Evolutionary conservation across 2,888 invertebrate species (phyloP).

Genomic region (Nomada ruficornis): DNA sequence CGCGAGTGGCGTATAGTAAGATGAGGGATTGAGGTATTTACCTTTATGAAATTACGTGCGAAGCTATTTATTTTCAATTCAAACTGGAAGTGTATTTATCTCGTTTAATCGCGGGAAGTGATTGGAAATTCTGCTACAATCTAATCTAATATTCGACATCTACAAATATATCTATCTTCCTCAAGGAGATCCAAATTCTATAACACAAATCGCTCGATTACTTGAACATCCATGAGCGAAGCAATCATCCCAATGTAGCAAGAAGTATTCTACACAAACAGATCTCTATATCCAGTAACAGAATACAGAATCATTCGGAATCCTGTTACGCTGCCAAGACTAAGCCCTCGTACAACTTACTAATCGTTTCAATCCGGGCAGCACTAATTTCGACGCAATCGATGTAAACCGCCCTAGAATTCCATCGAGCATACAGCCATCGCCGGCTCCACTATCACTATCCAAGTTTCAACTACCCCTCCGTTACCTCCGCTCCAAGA

Average conservation of each 20-base stretch:
- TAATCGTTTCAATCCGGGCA: constrained; percentile 9
- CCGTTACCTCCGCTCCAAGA: not conserved
- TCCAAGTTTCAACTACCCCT: not conserved
- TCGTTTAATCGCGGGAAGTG: too few relatives aligned
- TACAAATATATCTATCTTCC: too few relatives aligned
- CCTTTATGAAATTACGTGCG: too few relatives aligned
- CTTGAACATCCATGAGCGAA: too few relatives aligned
- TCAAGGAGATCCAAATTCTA: too few relatives aligned
- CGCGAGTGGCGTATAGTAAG: too few relatives aligned
- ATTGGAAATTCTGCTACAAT: too few relatives aligned
- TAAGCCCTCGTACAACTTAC: not conserved
- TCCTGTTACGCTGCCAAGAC: not conserved
- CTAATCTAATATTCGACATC: too few relatives aligned
- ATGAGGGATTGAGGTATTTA: too few relatives aligned
- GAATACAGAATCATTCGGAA: not conserved
- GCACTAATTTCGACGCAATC: constrained; percentile 19
- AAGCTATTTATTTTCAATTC: too few relatives aligned
- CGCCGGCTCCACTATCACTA: not conserved
- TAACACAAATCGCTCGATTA: too few relatives aligned
- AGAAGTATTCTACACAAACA: not conserved
- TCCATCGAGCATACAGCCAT: constrained; percentile 9
- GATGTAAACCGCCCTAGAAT: constrained; percentile 6
- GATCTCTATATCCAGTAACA: not conserved
- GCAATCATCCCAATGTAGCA: not conserved
- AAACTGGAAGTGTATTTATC: too few relatives aligned